These are phyloP conservation scores for Sisor rabdophorus DNA, from an alignment of 2,113 vertebrate species.

Conservation along the genomic window DNA sequence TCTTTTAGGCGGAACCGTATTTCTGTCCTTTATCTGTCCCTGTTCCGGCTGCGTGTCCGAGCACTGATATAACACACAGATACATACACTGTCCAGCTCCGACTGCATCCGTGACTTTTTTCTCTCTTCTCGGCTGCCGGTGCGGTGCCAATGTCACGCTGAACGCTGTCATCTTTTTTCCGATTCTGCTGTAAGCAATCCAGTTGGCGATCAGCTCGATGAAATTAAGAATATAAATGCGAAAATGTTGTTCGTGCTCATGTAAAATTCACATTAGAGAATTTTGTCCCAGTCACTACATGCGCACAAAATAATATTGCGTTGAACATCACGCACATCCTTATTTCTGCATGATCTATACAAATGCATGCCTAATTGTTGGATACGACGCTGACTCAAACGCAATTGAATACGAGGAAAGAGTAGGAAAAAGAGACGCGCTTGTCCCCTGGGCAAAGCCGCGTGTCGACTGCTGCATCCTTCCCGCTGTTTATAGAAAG, in stretches of 20 bases:
- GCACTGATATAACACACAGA: slow-evolving; percentile 3
- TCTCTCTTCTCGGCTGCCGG: slow-evolving; percentile 28
- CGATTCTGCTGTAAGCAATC: not conserved
- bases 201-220: not conserved
- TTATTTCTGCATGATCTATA: too few relatives aligned
- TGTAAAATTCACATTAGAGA: not conserved
- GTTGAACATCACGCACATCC: not conserved
- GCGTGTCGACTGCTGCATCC: slow-evolving; percentile 27
- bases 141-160: slow-evolving; percentile 18
- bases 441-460: slow-evolving; percentile 12
- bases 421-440: not conserved
- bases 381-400: not conserved
- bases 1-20: not conserved
- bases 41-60: slow-evolving; percentile 23
- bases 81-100: slow-evolving; percentile 20
- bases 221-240: not conserved
- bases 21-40: slow-evolving; percentile 13
- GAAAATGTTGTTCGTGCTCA: not conserved
- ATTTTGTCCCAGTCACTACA: not conserved
- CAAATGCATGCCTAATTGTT: not conserved
- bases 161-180: slow-evolving; percentile 30
- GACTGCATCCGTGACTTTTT: slow-evolving; percentile 32
- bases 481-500: slow-evolving; percentile 17
- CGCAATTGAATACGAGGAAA: not conserved
- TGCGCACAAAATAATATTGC: not conserved